A percentile compares a stretch with the other conserved stretches of the same genome.
Conservation (phyloP, 2,797 vertebrate genomes). For the Molossus alvarezi region DNA sequence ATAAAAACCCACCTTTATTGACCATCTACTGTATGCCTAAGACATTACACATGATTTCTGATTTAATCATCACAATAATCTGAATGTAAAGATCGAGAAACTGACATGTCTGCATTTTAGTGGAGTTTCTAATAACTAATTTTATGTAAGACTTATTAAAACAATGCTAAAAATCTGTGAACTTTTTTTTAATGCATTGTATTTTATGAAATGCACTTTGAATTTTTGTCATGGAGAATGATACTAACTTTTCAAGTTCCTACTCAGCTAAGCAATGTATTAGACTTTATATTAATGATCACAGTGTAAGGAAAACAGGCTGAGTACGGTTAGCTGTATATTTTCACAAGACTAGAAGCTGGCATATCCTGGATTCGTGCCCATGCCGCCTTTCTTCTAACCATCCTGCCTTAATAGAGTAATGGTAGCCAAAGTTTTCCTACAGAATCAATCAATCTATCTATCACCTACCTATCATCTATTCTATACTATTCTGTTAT, state of each 20-base stretch:
- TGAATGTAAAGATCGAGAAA: slow-evolving; percentile 59
- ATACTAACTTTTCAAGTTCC: background rate
- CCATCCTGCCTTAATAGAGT: background rate
- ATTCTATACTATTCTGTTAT: background rate
- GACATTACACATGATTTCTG: slow-evolving; percentile 9
- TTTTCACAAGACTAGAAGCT: background rate
- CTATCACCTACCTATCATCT: background rate
- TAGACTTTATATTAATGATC: background rate
- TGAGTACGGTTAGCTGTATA: background rate
- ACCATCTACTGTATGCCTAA: slow-evolving; percentile 36
- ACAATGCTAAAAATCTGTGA: background rate
- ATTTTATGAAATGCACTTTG: slow-evolving; percentile 2
- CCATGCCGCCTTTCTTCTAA: background rate
- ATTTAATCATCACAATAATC: slow-evolving; percentile 55
- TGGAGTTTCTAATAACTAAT: slow-evolving; percentile 7
- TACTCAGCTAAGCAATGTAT: background rate
- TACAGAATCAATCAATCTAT: background rate
- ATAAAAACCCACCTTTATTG: slow-evolving; percentile 67
- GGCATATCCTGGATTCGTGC: background rate
- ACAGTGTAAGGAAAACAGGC: background rate
- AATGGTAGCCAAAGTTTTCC: background rate
- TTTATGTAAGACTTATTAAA: slow-evolving; percentile 8
- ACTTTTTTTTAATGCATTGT: background rate
- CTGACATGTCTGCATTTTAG: background rate
- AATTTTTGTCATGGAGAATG: background rate